Percentiles rank a stretch among this genome's conserved stretches.
These are phyloP conservation scores for Cantharis rustica DNA, from an alignment of 2,888 invertebrate species.

Conservation along the genomic window DNA sequence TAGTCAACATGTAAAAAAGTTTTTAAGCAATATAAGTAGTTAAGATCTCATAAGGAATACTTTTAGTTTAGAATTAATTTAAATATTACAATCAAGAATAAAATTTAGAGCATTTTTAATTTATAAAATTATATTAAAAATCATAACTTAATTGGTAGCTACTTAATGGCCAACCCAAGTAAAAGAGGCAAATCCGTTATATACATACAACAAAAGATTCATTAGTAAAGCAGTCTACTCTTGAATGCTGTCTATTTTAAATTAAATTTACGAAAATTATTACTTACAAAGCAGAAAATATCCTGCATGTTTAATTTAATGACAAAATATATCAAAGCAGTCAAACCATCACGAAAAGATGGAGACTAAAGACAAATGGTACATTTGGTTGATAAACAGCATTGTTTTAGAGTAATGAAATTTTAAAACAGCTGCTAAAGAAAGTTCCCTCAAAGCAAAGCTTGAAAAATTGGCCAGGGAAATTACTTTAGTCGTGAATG, in stretches of 20 bases:
- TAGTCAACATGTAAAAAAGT: no score
- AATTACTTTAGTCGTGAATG: slow-evolving; percentile 21
- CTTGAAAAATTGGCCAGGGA: slow-evolving; percentile 19
- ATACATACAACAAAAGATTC: slow-evolving; percentile 23
- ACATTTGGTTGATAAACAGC: slow-evolving; percentile 24
- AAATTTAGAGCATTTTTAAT: neutral
- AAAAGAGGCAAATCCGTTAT: slow-evolving; percentile 9
- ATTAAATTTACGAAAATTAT: slow-evolving; percentile 25
- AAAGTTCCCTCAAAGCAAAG: slow-evolving; percentile 23
- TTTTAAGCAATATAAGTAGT: no score
- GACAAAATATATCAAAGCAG: slow-evolving; percentile 24
- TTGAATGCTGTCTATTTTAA: slow-evolving; percentile 21
- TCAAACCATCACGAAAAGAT: slow-evolving; percentile 20
- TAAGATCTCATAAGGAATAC: neutral
- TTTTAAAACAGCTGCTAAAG: slow-evolving; percentile 25
- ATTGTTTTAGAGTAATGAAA: slow-evolving; percentile 29
- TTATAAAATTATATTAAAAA: neutral
- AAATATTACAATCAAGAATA: neutral
- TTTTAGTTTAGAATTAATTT: neutral
- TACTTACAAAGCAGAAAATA: slow-evolving; percentile 25
- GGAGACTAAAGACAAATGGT: slow-evolving; percentile 24
- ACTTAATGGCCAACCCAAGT: slow-evolving; percentile 4
- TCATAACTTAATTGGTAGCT: slow-evolving; percentile 1
- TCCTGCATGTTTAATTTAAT: slow-evolving; percentile 27
- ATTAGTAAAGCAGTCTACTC: slow-evolving; percentile 22